Percentiles rank a stretch among this genome's conserved stretches.
Conservation (phyloP, 2,113 vertebrate species). For the Rafetus swinhoei region DNA sequence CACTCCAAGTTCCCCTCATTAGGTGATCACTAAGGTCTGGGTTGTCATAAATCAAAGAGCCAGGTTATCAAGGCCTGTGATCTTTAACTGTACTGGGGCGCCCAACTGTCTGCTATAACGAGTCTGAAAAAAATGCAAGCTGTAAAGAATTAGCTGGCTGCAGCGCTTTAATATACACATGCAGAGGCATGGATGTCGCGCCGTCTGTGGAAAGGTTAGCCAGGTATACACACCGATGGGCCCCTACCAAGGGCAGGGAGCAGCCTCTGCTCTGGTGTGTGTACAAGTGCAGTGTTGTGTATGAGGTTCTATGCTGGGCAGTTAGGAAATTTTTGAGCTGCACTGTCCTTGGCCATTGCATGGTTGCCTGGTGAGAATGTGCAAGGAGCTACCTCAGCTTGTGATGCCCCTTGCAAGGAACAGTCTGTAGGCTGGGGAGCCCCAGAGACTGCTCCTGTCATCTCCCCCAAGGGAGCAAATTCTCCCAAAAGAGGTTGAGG, state of each 20-base stretch:
- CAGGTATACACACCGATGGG: neutral
- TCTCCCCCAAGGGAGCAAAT: neutral
- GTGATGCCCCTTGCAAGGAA: neutral
- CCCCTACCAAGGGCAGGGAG: neutral
- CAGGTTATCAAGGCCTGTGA: conserved; percentile 97
- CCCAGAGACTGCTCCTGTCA: neutral
- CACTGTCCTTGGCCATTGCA: neutral
- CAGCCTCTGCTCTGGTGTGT: neutral
- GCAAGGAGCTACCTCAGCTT: neutral
- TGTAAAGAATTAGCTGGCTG: conserved; percentile 87
- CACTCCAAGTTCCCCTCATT: conserved; percentile 95
- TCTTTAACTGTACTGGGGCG: conserved; percentile 94
- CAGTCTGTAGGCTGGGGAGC: neutral
- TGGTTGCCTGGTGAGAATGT: fast-evolving
- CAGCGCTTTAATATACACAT: neutral
- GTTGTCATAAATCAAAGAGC: conserved; percentile 93
- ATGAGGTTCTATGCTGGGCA: neutral
- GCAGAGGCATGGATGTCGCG: neutral
- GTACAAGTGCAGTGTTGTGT: neutral
- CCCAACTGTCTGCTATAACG: conserved; percentile 93
- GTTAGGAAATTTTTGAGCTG: neutral
- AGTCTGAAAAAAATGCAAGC: conserved; percentile 86
- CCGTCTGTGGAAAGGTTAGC: neutral
- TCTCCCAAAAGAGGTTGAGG: neutral
- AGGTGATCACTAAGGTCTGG: conserved; percentile 88